Percentiles rank a stretch among this genome's conserved stretches.
phyloP scores from a whole-genome alignment of 2,797 vertebrate genomes.

The Choloepus didactylus region DNA sequence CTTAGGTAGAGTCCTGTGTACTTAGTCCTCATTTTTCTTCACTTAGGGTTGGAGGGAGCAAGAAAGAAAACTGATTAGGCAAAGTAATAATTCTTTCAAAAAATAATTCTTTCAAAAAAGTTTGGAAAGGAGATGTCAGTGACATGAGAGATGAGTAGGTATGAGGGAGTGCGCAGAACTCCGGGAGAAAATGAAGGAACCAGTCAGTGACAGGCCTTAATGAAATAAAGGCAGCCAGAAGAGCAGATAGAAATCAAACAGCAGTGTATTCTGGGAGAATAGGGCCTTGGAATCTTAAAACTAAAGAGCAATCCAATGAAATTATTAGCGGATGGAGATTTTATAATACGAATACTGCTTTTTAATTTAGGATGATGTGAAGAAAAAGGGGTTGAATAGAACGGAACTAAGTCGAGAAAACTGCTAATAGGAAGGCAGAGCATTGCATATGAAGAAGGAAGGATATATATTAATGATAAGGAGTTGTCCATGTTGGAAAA shows the following conservation, averaged over 20 bases:
- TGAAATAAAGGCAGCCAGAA: not conserved
- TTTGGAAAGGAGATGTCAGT: not conserved
- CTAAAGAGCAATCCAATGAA: not conserved
- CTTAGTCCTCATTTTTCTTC: not conserved
- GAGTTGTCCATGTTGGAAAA: not conserved
- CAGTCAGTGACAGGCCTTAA: not conserved
- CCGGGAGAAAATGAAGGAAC: not conserved
- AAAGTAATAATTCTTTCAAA: conserved; percentile 33
- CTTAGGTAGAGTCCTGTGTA: not conserved
- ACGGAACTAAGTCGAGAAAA: not conserved
- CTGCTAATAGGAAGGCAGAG: not conserved
- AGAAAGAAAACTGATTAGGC: not conserved
- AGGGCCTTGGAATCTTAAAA: not conserved
- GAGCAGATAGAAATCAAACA: not conserved
- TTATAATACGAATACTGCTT: conserved; percentile 29
- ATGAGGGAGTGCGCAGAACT: not conserved
- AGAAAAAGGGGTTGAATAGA: conserved; percentile 27
- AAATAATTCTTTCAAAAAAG: not conserved
- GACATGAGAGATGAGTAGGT: not conserved
- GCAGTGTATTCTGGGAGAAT: not conserved
- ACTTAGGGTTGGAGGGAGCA: not conserved
- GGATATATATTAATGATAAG: not conserved
- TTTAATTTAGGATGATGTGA: conserved; percentile 44
- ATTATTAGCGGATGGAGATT: conserved; percentile 65
- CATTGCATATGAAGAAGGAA: not conserved